A percentile compares a stretch with the other conserved stretches of the same genome.
Evolutionary conservation across 2,888 invertebrate genomes (phyloP).

Genomic region (Sphaerophoria taeniata): DNA sequence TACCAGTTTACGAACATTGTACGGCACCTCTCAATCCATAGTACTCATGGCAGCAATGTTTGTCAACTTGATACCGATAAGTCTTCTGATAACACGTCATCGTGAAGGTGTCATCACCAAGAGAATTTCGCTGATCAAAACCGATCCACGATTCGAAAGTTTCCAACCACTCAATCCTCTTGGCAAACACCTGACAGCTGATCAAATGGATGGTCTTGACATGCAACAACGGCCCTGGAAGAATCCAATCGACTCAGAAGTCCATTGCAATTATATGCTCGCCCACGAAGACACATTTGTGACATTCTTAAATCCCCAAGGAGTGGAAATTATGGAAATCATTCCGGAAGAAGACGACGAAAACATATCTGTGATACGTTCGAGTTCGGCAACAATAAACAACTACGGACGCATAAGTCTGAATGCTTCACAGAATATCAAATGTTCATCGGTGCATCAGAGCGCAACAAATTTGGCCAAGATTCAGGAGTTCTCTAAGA

Average conservation of each 20-base stretch:
- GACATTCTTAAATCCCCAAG: constrained; percentile 81
- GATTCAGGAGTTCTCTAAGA: constrained; percentile 80
- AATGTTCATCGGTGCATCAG: constrained; percentile 75
- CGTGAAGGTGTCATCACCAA: constrained; percentile 81
- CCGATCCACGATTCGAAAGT: constrained; percentile 79
- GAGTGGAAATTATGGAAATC: constrained; percentile 82
- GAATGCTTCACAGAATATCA: constrained; percentile 77
- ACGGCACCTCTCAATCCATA: constrained; percentile 81
- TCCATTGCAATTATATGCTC: constrained; percentile 80
- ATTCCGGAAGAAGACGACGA: constrained; percentile 83
- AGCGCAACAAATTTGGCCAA: constrained; percentile 75
- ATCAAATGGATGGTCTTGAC: constrained; percentile 82
- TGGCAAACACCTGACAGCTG: constrained; percentile 78
- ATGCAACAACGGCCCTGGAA: constrained; percentile 79
- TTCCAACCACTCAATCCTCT: constrained; percentile 77
- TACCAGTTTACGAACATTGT: constrained; percentile 81
- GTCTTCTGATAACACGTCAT: constrained; percentile 81
- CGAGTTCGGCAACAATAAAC: constrained; percentile 81
- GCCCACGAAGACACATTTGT: constrained; percentile 81
- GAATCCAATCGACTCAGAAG: constrained; percentile 79
- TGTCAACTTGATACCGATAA: constrained; percentile 81
- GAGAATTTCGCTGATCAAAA: constrained; percentile 80
- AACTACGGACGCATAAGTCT: constrained; percentile 78
- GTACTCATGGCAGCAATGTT: constrained; percentile 81
- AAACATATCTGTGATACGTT: constrained; percentile 80